These are phyloP conservation scores for Mylabris sibirica DNA, from an alignment of 2,888 invertebrate species.

Conservation along the genomic window DNA sequence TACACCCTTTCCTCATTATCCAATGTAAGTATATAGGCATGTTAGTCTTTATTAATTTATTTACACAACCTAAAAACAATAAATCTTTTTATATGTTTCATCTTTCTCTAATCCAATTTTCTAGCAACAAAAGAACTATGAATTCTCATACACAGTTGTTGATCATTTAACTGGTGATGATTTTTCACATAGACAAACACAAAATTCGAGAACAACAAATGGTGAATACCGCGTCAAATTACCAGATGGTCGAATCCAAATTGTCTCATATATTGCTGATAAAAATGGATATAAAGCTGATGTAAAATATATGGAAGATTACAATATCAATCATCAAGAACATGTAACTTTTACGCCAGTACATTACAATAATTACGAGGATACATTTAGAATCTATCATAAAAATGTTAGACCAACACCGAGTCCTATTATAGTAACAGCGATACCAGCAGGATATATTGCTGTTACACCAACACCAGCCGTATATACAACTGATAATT, in stretches of 20 bases:
- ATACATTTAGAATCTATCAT: not conserved
- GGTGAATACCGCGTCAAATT: constrained; percentile 74
- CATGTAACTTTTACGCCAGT: constrained; percentile 15
- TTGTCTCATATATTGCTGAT: constrained; percentile 67
- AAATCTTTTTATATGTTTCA: constrained; percentile 15
- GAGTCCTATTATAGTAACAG: constrained; percentile 15
- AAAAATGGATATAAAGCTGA: constrained; percentile 73
- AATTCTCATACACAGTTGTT: constrained; percentile 71
- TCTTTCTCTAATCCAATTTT: constrained; percentile 29
- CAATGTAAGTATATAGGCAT: constrained; percentile 25
- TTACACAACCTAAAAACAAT: constrained; percentile 18
- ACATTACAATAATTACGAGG: constrained; percentile 33
- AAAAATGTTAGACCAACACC: not conserved
- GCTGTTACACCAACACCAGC: constrained; percentile 23
- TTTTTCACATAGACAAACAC: constrained; percentile 72
- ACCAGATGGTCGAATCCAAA: constrained; percentile 71
- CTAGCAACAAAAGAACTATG: constrained; percentile 64
- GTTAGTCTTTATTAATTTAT: constrained; percentile 30
- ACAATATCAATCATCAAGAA: constrained; percentile 29
- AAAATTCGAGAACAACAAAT: constrained; percentile 69
- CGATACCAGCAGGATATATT: constrained; percentile 14
- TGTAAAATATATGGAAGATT: constrained; percentile 65
- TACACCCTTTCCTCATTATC: constrained; percentile 36
- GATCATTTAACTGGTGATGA: constrained; percentile 71
- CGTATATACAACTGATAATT: constrained; percentile 5